Evolutionary conservation across 2,888 invertebrate genomes (phyloP).

Genomic region (Ectemnius lituratus): DNA sequence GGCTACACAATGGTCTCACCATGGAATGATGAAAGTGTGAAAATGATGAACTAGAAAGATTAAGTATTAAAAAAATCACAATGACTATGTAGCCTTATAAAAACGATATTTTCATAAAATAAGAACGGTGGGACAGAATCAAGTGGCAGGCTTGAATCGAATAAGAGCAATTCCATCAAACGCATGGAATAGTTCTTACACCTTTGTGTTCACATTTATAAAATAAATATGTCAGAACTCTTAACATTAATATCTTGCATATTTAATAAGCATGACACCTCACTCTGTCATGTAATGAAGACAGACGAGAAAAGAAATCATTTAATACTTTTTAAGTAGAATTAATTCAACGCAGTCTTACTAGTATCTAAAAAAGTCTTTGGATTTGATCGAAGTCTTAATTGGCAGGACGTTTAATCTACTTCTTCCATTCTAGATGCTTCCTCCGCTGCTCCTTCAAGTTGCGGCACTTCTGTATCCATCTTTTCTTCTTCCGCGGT

Average conservation of each 20-base stretch:
- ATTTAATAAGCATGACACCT: conserved; percentile 28
- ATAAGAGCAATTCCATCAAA: conserved; percentile 10
- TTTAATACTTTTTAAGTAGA: conserved; percentile 35
- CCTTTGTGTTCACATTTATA: conserved; percentile 21
- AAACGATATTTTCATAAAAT: conserved; percentile 12
- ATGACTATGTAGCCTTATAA: conserved; percentile 19
- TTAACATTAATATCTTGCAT: conserved; percentile 6
- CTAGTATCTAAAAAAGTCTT: conserved; percentile 56
- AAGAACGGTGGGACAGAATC: conserved; percentile 34
- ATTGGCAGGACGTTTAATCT: conserved; percentile 84
- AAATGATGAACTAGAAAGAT: conserved; percentile 35
- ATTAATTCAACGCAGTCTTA: conserved; percentile 56
- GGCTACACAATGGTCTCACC: conserved; percentile 27
- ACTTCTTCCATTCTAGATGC: conserved; percentile 99
- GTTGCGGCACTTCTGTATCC: conserved; percentile 75
- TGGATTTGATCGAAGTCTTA: conserved; percentile 47
- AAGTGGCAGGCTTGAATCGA: conserved; percentile 36
- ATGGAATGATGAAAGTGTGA: conserved; percentile 52
- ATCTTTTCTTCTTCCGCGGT: conserved; percentile 82
- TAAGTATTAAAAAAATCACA: conserved; percentile 37
- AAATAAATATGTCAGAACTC: conserved; percentile 35
- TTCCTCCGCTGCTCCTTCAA: conserved; percentile 95
- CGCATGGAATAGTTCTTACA: conserved; percentile 3
- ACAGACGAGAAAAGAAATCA: conserved; percentile 19
- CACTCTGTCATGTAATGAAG: conserved; percentile 31